Conservation (phyloP, 37 sponge, comb jelly and placozoan genomes). For the Eunapius fragilis region DNA sequence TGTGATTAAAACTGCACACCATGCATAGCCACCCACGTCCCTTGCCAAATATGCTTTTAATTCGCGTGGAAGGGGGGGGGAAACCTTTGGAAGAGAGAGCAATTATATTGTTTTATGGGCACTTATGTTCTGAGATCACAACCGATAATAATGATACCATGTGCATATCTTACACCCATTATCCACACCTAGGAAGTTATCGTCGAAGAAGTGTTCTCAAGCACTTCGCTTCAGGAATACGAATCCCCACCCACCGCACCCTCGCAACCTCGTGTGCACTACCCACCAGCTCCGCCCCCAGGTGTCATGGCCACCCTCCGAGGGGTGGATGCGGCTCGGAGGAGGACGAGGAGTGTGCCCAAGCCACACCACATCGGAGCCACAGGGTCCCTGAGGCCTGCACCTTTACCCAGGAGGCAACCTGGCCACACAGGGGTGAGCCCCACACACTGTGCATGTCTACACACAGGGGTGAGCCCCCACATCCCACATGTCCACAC, state of each 20-base stretch:
- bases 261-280: neutral
- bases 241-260: neutral
- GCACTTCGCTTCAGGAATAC: neutral
- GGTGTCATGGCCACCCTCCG: neutral
- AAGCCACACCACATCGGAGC: neutral
- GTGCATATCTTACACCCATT: neutral
- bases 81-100: too few species aligned
- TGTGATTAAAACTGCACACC: too few species aligned
- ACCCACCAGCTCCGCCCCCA: neutral
- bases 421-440: neutral
- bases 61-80: too few species aligned
- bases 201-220: neutral
- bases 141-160: too few species aligned
- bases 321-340: neutral
- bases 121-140: too few species aligned
- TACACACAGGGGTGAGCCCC: too few species aligned
- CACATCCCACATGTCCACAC: too few species aligned
- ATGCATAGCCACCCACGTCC: too few species aligned
- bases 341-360: neutral
- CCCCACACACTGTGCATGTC: too few species aligned
- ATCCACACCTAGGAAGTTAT: neutral
- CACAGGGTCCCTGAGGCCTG: neutral
- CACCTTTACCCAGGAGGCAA: neutral
- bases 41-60: too few species aligned
- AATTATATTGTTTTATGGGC: too few species aligned